Evolutionary conservation across 2,113 vertebrate species (phyloP).

Genomic region (Pagrus major): DNA sequence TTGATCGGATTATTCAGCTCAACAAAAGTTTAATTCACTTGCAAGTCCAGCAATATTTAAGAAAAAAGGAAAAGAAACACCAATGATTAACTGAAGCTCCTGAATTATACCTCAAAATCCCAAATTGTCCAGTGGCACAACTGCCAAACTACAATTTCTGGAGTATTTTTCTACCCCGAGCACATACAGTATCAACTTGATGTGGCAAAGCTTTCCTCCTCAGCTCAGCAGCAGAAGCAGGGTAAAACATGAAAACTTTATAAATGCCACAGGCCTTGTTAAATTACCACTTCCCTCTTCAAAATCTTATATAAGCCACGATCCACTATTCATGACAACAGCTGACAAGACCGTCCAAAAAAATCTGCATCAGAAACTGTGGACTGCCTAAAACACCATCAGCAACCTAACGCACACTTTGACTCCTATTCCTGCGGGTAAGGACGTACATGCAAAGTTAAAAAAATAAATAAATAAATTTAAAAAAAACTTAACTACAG

Average conservation of each 20-base stretch:
- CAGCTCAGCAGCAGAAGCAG: slow-evolving; percentile 23
- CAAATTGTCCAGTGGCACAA: background rate
- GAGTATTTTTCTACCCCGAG: background rate
- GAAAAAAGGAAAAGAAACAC: background rate
- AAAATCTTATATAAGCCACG: slow-evolving; percentile 44
- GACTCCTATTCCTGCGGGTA: background rate
- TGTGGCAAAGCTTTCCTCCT: slow-evolving; percentile 41
- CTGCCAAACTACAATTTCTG: background rate
- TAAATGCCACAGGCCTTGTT: slow-evolving; percentile 56
- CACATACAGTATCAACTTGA: slow-evolving; percentile 4
- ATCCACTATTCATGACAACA: slow-evolving; percentile 52
- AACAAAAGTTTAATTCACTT: slow-evolving; percentile 6
- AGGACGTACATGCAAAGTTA: background rate
- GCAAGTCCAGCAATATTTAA: background rate
- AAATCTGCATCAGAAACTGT: slow-evolving; percentile 10
- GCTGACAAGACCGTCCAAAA: slow-evolving; percentile 32
- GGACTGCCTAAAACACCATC: background rate
- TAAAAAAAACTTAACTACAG: background rate
- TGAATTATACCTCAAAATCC: background rate
- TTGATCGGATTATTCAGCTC: background rate
- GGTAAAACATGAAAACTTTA: slow-evolving; percentile 62
- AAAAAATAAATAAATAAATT: background rate
- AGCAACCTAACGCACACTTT: background rate
- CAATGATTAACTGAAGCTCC: background rate
- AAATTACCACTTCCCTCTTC: slow-evolving; percentile 56